A percentile compares a stretch with the other conserved stretches of the same genome.
Conservation (phyloP, 2,888 invertebrate genomes). For the Amblyjoppa fuscipennis region DNA sequence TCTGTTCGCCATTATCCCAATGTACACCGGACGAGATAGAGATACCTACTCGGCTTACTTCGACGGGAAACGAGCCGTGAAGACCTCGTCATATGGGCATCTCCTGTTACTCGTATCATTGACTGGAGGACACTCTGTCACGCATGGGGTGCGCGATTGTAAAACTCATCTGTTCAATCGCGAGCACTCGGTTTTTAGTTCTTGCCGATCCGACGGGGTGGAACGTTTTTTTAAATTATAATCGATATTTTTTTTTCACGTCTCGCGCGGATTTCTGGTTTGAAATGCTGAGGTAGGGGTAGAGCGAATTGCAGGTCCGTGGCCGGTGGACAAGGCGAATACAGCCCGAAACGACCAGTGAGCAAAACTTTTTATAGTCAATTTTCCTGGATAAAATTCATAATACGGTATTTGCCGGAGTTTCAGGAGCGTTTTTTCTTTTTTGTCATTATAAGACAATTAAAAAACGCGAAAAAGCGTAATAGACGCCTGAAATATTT, state of each 20-base stretch:
- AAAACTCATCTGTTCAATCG: conserved; percentile 57
- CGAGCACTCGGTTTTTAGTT: neutral
- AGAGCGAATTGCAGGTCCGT: neutral
- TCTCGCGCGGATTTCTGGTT: neutral
- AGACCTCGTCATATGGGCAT: conserved; percentile 82
- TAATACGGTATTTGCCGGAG: neutral
- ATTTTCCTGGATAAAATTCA: neutral
- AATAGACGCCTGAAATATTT: neutral
- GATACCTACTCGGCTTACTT: conserved; percentile 70
- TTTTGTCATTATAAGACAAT: neutral
- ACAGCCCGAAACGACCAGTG: neutral
- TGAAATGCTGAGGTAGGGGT: neutral
- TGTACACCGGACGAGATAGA: conserved; percentile 53
- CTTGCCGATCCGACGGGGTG: neutral
- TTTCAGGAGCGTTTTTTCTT: neutral
- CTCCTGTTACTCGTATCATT: conserved; percentile 72
- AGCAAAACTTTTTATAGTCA: neutral
- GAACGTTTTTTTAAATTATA: neutral
- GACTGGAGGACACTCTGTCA: conserved; percentile 37
- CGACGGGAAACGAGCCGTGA: conserved; percentile 81
- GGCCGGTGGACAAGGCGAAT: neutral
- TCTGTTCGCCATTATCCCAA: conserved; percentile 71
- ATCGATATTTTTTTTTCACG: neutral
- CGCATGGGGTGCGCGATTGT: conserved; percentile 31
- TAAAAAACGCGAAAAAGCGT: neutral